Evolutionary conservation across 2,888 invertebrate species (phyloP), one percentile per base, ranked within the genome.

Genomic region (Dusona sp.): DNA sequence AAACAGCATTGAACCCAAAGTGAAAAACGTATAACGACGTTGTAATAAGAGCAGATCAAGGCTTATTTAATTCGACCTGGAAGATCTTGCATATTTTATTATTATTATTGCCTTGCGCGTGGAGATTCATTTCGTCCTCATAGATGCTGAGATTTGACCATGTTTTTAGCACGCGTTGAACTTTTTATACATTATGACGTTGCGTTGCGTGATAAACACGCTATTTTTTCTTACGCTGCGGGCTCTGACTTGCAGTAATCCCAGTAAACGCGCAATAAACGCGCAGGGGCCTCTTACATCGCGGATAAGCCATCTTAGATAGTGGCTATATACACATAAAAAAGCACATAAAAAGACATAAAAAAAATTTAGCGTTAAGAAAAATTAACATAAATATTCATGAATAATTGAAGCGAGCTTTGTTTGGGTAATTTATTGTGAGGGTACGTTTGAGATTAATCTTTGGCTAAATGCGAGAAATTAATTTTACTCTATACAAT

Each of bases 211-310:
- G 83, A 57, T 67, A 64, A 33, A 48, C 3, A 29, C 22, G 54
- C 33, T 78, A 77, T 64, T 42, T 68, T 51, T 79, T 77, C 57
- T 57, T 65, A 83, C 83, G 83, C 75, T 65, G 65, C 72, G 84
- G 72, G 64, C 64, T 22, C 42, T 22, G 19, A 9, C 61, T 22
- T 13, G 22, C 22, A n/a, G 64, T 64, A 48, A 48, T 65, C 48
- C 19, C 48, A 6, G 29, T 45, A 45, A 33, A n/a, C n/a, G n/a
- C n/a, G n/a, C 61, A n/a, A 13, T 45, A 80, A 36, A 19, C 67
- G 11, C n/a, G 48, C 48, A 48, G 48, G 38, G 67, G 38, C 11
- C 2, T 36, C 33, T 65, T n/a, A 36, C 19, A 65, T 84, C 51
- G 65, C 38, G 45, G 64, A 70, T 75, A 13, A 77, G 51, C 19